Base-by-base conservation (phyloP, 2,888 invertebrate genomes). In the Gastracanthus pulcherrimus region DNA sequence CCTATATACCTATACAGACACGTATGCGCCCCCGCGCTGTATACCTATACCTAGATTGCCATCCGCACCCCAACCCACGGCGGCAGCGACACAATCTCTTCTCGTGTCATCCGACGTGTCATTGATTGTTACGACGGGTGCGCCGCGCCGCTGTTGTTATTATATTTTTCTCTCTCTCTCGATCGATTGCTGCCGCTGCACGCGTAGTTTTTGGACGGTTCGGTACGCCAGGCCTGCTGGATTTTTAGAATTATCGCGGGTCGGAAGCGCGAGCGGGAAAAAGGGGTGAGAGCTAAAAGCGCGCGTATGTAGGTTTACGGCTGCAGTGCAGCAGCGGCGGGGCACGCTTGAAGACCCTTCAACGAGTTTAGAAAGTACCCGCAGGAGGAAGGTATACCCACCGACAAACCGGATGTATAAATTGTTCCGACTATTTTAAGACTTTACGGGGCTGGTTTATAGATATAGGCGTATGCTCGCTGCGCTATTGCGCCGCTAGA, bases 351-450 rank as follows among this genome's bases (percentile, higher is more conserved):
- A n/a, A n/a, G 41, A 26, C n/a, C 60, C 69, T 62, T 60, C 45
- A 26, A 60, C 76, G 69, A 70, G 76, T 62, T 45, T 60, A 26
- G 76, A 45, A 69, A 48, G 66, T 71, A 71, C 70, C 77, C 70
- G 26, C n/a, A 55, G 26, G 23, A 55, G 26, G n/a, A n/a, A 26
- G 55, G 6, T 23, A 48, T 7, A 19, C 6, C 11, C 19, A 4
- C 4, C 55, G 45, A 51, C 62, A 5, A 87, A 87, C 90, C 89
- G 91, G 90, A 90, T 89, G 89, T 90, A 90, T 91, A 91, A 90
- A 91, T 91, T 90, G 88, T 89, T 87, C 86, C 83, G 87, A 87
- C 89, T 90, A 90, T 90, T 90, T 90, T 86, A 87, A 89, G 89
- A 90, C 89, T 31, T n/a, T 88, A 88, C 88, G 89, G 89, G 89